phyloP scores from a whole-genome alignment of 2,113 vertebrate genomes.

The Falcunculus frontatus region DNA sequence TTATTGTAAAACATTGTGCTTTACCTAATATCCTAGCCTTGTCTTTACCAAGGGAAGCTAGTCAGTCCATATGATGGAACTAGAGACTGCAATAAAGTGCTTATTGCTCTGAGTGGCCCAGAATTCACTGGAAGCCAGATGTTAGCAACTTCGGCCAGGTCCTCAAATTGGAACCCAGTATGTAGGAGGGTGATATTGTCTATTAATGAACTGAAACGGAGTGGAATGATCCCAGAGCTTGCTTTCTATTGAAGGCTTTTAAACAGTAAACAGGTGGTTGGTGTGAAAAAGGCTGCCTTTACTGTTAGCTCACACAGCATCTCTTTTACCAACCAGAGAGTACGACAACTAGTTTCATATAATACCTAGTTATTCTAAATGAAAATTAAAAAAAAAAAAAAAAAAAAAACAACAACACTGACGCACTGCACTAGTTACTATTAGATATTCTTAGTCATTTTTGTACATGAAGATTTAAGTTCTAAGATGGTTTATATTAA shows the following conservation, averaged over 20 bases:
- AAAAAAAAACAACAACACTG: constrained; percentile 63
- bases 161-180: constrained; percentile 67
- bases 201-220: constrained; percentile 66
- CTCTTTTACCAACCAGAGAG: constrained; percentile 79
- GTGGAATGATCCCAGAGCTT: constrained; percentile 66
- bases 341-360: constrained; percentile 78
- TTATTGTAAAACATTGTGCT: constrained; percentile 81
- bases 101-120: constrained; percentile 74
- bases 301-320: constrained; percentile 76
- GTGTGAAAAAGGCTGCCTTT: constrained; percentile 75
- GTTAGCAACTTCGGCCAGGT: constrained; percentile 70
- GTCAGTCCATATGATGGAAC: constrained; percentile 74
- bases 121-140: constrained; percentile 77
- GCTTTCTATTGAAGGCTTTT: constrained; percentile 80
- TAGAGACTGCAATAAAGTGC: constrained; percentile 75
- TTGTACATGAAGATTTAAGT: constrained; percentile 86
- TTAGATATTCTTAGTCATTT: constrained; percentile 85
- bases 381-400: constrained; percentile 42
- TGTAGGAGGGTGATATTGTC: constrained; percentile 59
- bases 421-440: constrained; percentile 85
- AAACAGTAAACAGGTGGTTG: constrained; percentile 66
- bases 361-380: constrained; percentile 80
- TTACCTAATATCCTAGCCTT: constrained; percentile 83
- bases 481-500: constrained; percentile 86
- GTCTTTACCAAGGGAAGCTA: constrained; percentile 80